A percentile compares a stretch with the other conserved stretches of the same genome.
These are phyloP conservation scores for Steinernema feltiae DNA, from an alignment of 1,140 invertebrate genomes.

Conservation along the genomic window DNA sequence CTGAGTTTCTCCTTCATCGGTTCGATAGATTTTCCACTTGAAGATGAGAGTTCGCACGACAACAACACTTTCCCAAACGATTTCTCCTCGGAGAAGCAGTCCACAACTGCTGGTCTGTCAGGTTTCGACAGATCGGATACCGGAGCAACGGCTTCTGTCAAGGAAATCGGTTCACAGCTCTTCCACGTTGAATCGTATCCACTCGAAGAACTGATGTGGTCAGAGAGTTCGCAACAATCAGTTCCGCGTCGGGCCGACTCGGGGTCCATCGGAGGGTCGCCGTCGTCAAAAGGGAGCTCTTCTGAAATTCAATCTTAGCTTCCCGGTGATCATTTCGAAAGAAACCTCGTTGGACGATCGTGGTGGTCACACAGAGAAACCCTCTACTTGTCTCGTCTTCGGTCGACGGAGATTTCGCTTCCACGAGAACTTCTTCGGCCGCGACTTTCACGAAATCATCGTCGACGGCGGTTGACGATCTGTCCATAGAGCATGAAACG, in stretches of 20 bases:
- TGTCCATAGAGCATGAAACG: neutral
- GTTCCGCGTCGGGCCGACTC: neutral
- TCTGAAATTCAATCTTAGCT: neutral
- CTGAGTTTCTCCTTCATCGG: neutral
- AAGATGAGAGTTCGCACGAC: neutral
- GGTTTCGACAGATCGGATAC: neutral
- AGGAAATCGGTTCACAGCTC: neutral
- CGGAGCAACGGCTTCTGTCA: neutral
- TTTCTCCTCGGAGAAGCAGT: conserved; percentile 11
- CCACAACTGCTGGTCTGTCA: too few species aligned
- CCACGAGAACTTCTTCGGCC: neutral
- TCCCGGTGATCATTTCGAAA: neutral
- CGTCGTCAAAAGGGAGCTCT: neutral
- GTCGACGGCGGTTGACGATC: neutral
- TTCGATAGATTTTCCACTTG: neutral
- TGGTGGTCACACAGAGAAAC: neutral
- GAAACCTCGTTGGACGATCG: neutral
- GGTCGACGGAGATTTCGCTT: neutral
- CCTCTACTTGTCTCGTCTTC: conserved; percentile 13
- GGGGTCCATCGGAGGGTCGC: neutral
- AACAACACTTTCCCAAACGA: neutral
- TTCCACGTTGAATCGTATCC: conserved; percentile 1
- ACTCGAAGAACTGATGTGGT: neutral
- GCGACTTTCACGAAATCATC: conserved; percentile 14
- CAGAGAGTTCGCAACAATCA: neutral